phyloP scores from a whole-genome alignment of 2,888 invertebrate species.

The Prosopocoilus inquinatus region DNA sequence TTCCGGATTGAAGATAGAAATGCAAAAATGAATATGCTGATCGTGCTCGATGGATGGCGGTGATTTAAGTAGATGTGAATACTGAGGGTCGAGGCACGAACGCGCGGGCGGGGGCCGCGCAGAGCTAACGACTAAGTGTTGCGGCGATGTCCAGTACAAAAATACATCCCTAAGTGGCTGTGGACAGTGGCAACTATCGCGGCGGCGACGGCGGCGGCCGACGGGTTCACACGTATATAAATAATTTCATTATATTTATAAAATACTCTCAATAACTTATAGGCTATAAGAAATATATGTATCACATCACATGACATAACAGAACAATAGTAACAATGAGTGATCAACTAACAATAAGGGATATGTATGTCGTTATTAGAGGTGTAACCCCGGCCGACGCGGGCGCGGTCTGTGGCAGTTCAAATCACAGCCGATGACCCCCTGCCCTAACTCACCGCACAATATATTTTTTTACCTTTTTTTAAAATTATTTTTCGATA shows the following conservation, averaged over 20 bases:
- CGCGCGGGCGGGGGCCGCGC: constrained; percentile 42
- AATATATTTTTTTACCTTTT: constrained; percentile 38
- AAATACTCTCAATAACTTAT: constrained; percentile 49
- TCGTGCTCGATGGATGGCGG: constrained; percentile 30
- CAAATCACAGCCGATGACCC: constrained; percentile 51
- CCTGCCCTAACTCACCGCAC: constrained; percentile 36
- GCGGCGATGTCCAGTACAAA: constrained; percentile 19
- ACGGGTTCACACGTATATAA: constrained; percentile 26
- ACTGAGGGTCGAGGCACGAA: constrained; percentile 39
- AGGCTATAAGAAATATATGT: constrained; percentile 50
- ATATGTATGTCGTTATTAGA: constrained; percentile 50
- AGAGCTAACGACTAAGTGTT: constrained; percentile 28
- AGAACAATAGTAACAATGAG: constrained; percentile 53
- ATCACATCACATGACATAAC: constrained; percentile 49
- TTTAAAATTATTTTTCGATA: constrained; percentile 41
- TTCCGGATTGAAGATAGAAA: neutral
- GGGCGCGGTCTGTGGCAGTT: constrained; percentile 46
- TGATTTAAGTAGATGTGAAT: constrained; percentile 23
- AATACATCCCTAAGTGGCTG: constrained; percentile 22
- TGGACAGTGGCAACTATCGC: constrained; percentile 23
- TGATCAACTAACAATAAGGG: constrained; percentile 52
- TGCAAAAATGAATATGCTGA: constrained; percentile 16
- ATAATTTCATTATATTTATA: constrained; percentile 30
- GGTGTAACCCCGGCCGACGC: constrained; percentile 29
- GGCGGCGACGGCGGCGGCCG: constrained; percentile 25